A percentile compares a stretch with the other conserved stretches of the same genome.
phyloP scores from a whole-genome alignment of 1,140 invertebrate species.

The Trachymyrmex septentrionalis region DNA sequence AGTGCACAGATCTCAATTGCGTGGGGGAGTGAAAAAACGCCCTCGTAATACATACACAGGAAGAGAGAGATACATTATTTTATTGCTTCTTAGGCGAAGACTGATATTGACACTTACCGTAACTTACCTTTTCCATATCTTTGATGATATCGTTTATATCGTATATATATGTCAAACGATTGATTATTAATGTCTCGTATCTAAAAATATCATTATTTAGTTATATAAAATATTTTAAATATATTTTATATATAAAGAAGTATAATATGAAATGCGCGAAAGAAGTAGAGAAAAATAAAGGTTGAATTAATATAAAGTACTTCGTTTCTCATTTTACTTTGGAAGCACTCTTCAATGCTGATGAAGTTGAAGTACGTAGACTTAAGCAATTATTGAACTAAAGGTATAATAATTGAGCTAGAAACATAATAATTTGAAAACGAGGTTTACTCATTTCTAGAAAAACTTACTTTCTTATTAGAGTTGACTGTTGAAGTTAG shows the following conservation, averaged over 20 bases:
- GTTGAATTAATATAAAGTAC: background rate
- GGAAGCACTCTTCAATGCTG: background rate
- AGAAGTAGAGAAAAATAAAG: background rate
- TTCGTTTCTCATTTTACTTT: slow-evolving; percentile 20
- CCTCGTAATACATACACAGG: slow-evolving; percentile 17
- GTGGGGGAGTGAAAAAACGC: slow-evolving; percentile 14
- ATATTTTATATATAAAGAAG: background rate
- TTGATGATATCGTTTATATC: background rate
- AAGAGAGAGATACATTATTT: slow-evolving; percentile 28
- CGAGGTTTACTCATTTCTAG: slow-evolving; percentile 5
- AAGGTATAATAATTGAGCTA: too few relatives aligned
- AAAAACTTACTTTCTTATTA: slow-evolving; percentile 15
- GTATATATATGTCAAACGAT: background rate
- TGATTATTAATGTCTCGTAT: background rate
- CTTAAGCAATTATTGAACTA: slow-evolving; percentile 33
- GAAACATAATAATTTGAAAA: slow-evolving; percentile 18
- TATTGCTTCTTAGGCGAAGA: slow-evolving; percentile 1
- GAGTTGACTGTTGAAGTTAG: slow-evolving; percentile 2
- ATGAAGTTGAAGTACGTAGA: slow-evolving; percentile 17
- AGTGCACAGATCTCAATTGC: slow-evolving; percentile 66
- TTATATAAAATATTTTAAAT: background rate
- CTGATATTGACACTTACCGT: slow-evolving; percentile 22
- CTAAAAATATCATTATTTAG: background rate
- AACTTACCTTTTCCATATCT: background rate
- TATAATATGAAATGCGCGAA: background rate